phyloP scores from a whole-genome alignment of 2,888 invertebrate genomes.

The Pachliopta kotzebuea region DNA sequence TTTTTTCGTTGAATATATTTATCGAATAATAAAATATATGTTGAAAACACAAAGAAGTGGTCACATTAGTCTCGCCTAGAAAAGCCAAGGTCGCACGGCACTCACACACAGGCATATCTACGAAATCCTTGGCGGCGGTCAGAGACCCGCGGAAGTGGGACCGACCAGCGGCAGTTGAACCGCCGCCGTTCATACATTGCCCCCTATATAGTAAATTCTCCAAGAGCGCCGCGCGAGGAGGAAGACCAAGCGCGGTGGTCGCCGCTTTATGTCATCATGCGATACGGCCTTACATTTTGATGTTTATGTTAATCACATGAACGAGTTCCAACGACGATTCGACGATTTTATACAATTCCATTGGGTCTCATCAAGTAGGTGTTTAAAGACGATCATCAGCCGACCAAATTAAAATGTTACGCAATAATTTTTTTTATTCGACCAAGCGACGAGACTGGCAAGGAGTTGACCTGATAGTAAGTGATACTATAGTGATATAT shows the following conservation, averaged over 20 bases:
- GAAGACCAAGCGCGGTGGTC: conserved; percentile 40
- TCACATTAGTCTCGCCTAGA: conserved; percentile 55
- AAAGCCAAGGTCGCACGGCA: conserved; percentile 64
- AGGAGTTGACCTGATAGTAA: too few relatives aligned
- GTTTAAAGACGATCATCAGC: background rate
- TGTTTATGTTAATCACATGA: conserved; percentile 62
- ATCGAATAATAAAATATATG: conserved; percentile 3
- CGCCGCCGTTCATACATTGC: conserved; percentile 48
- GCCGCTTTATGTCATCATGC: conserved; percentile 64
- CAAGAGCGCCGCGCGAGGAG: conserved; percentile 24
- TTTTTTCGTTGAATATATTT: too few relatives aligned
- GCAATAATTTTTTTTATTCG: background rate
- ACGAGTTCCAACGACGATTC: conserved; percentile 46
- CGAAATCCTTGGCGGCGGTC: conserved; percentile 70
- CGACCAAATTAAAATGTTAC: background rate
- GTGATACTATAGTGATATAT: too few relatives aligned
- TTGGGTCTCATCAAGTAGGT: conserved; percentile 16
- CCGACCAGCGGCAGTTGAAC: conserved; percentile 50
- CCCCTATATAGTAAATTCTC: conserved; percentile 37
- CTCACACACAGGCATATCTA: conserved; percentile 58
- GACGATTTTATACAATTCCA: conserved; percentile 26
- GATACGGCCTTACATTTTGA: conserved; percentile 59
- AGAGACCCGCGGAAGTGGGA: conserved; percentile 68
- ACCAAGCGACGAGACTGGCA: too few relatives aligned
- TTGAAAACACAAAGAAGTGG: conserved; percentile 38